Base-by-base conservation (phyloP, 2,888 invertebrate genomes). In the Podotricha telesiphe region DNA sequence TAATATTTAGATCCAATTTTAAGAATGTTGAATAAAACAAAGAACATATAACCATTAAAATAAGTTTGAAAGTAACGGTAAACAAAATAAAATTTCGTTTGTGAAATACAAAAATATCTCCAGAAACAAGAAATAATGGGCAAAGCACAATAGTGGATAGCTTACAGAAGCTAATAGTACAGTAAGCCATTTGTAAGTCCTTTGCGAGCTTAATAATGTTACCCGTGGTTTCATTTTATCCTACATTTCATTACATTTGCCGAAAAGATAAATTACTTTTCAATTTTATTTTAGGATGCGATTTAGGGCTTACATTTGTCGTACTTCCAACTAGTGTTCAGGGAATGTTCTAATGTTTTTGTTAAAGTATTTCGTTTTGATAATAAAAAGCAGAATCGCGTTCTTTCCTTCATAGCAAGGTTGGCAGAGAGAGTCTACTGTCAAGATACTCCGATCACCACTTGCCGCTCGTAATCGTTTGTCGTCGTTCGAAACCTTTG, bases 191-290 rank as follows among this genome's bases (percentile, higher is more conserved):
- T 69, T 69, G 67, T 63, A 53, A 67, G 67, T 50, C 45, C 56
- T 67, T 67, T 65, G 61, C 20, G 45, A 58, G 71, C 65, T 68
- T 66, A 63, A 69, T 67, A 69, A 69, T 69, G 67, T 69, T 69
- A 69, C 53, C 59, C 67, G 10, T 45, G 59, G 22, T 22, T 17
- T 17, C 37, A 45, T 51, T 70, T 68, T 67, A 65, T 72, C 67
- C 67, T 51, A 51, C 69, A 65, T 61, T 69, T 64, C 64, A 71
- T 66, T 71, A 68, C 45, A 53, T 51, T 65, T 37, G 67, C 53
- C 50, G 45, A 72, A 72, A 69, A 56, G 47, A 70, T 63, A 48
- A 65, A 45, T 59, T 65, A 22, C n/a, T 22, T 42, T 59, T 45
- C 42, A 59, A 59, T 45, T 59, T 47, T 61, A 47, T n/a, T 45